These are phyloP conservation scores for Odontesthes bonariensis DNA, from an alignment of 2,113 vertebrate species.

Conservation along the genomic window DNA sequence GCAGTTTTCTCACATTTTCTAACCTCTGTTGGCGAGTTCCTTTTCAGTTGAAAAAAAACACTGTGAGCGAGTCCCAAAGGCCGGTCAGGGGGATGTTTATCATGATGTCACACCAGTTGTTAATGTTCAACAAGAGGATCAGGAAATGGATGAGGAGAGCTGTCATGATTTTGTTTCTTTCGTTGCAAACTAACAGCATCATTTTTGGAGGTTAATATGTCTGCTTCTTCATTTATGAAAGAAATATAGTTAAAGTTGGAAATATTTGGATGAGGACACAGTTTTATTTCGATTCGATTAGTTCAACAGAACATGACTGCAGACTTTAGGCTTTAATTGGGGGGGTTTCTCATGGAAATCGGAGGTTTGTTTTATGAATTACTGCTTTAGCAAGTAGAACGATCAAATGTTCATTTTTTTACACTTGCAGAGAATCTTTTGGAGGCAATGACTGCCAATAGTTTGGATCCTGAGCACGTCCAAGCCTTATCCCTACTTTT, in stretches of 20 bases:
- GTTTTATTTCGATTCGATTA: too few relatives aligned
- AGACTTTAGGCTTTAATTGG: too few relatives aligned
- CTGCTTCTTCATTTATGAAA: not conserved
- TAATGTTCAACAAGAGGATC: constrained; percentile 39
- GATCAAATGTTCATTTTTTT: too few relatives aligned
- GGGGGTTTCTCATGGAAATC: too few relatives aligned
- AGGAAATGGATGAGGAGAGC: constrained; percentile 10
- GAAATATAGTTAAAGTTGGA: not conserved
- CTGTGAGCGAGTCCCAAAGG: constrained; percentile 23
- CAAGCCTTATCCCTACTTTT: too few relatives aligned
- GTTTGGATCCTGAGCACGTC: too few relatives aligned
- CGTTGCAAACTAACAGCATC: not conserved
- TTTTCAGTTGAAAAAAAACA: constrained; percentile 45
- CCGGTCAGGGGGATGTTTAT: constrained; percentile 38
- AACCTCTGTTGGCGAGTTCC: constrained; percentile 13
- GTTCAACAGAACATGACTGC: too few relatives aligned
- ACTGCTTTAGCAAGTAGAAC: too few relatives aligned
- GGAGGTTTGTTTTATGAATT: too few relatives aligned
- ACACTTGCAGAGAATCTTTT: too few relatives aligned
- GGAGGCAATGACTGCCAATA: too few relatives aligned
- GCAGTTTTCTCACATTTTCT: constrained; percentile 15
- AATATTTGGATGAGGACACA: not conserved
- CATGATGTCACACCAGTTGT: constrained; percentile 59
- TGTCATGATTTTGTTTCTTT: not conserved
- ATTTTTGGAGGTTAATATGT: not conserved